phyloP scores from a whole-genome alignment of 2,797 vertebrate species.

The Phyllotis vaccarum region DNA sequence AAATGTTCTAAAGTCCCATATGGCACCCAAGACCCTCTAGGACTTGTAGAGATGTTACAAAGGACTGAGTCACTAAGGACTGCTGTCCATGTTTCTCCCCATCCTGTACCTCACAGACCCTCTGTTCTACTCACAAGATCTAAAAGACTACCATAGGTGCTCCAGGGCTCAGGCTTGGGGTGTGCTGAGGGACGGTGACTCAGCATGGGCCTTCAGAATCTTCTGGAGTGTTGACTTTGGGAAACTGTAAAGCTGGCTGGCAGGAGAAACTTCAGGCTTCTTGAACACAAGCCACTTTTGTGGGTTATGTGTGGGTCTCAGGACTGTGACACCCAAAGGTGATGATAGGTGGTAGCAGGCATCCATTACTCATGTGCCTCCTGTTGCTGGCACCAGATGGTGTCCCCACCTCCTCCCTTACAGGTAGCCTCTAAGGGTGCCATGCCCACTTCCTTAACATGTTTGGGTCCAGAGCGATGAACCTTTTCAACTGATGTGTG shows the following conservation, averaged over 20 bases:
- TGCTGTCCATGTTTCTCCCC: neutral
- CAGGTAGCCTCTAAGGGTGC: neutral
- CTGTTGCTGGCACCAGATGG: neutral
- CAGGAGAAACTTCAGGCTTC: neutral
- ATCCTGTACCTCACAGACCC: neutral
- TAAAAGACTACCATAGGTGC: neutral
- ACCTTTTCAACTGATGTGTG: neutral
- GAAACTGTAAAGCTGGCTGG: no score
- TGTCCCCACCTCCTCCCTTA: neutral
- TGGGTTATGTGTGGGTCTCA: neutral
- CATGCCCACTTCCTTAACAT: neutral
- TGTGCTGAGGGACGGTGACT: neutral
- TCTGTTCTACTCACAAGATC: neutral
- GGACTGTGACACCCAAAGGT: neutral
- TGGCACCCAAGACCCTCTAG: neutral
- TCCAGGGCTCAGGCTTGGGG: neutral
- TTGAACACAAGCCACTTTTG: rapidly evolving
- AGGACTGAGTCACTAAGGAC: no score
- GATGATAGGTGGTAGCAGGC: neutral
- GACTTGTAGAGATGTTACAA: neutral
- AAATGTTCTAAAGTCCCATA: neutral
- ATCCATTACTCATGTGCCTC: neutral
- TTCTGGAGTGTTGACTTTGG: neutral
- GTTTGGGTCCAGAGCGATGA: neutral
- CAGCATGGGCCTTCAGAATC: neutral